Evolutionary conservation across 2,797 vertebrate species (phyloP).

Genomic region (Catamblyrhynchus diadema): DNA sequence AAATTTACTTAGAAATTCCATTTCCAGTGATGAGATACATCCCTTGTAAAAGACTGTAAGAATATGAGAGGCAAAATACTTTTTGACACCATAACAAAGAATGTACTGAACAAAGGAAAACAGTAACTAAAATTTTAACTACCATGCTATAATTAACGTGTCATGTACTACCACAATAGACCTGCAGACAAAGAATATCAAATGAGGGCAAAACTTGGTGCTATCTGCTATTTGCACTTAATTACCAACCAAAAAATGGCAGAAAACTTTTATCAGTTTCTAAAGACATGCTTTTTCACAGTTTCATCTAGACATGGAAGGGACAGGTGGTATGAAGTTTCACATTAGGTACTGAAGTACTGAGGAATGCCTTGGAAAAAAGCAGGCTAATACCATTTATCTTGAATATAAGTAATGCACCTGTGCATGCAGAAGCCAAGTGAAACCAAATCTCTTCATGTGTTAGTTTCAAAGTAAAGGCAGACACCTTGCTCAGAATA

Average conservation of each 20-base stretch:
- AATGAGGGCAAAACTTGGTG: neutral
- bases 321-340: neutral
- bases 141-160: neutral
- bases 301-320: neutral
- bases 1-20: neutral
- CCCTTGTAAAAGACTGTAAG: neutral
- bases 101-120: neutral
- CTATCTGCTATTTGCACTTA: neutral
- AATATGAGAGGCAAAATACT: neutral
- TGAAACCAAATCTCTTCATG: neutral
- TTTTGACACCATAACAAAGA: neutral
- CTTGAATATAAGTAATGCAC: neutral
- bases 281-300: neutral
- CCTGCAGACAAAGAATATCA: neutral
- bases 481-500: constrained; percentile 25
- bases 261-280: neutral
- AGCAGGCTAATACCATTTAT: neutral
- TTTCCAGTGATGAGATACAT: neutral
- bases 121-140: constrained; percentile 31
- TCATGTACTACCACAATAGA: neutral
- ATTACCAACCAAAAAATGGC: neutral
- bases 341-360: neutral
- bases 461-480: neutral
- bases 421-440: neutral
- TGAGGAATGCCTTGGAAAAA: neutral